Evolutionary conservation across 2,888 invertebrate genomes (phyloP), one percentile per base, ranked within the genome.

Genomic region (Troides helena): DNA sequence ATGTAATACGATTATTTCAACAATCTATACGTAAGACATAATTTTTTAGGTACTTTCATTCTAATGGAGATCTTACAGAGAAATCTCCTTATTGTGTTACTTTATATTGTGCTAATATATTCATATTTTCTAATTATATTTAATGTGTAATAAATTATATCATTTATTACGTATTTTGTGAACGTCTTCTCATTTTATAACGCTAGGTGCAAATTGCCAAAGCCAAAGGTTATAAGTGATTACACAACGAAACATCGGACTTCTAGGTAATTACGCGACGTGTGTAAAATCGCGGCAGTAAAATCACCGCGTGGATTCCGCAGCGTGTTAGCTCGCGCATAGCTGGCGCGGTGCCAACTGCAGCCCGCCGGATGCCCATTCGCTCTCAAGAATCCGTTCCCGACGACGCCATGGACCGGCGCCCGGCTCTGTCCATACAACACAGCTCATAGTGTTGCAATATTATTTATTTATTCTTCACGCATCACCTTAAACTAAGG

Each of bases 301-400:
- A 84, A 81, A 80, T 81, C 80, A 78, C 74, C 76, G 75, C 79
- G 82, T 80, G 81, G 81, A 84, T 85, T 85, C 85, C 86, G 82
- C 80, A 81, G 76, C 76, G 79, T 74, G 81, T 82, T 83, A 84
- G 85, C 85, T 75, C 75, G 84, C 84, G 84, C 77, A 80, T 80
- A 75, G 23, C 79, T 82, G 81, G 82, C 79, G 12, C 17, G 5
- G 21, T n/a, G 85, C 90, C 90, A 89, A 77, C 71, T 89, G 90
- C 89, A 89, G 72, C 80, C 72, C 76, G 78, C 82, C 86, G 87
- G 86, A 87, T 86, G 80, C 85, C 85, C 82, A 76, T 75, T 76
- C 81, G 80, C 78, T 73, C 75, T 73, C 72, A 75, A 77, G 76
- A 78, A 78, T 78, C 76, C 68, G 72, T 74, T 74, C 71, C 69